Conservation (phyloP, 2,888 invertebrate genomes). For the Luffia ferchaultella region DNA sequence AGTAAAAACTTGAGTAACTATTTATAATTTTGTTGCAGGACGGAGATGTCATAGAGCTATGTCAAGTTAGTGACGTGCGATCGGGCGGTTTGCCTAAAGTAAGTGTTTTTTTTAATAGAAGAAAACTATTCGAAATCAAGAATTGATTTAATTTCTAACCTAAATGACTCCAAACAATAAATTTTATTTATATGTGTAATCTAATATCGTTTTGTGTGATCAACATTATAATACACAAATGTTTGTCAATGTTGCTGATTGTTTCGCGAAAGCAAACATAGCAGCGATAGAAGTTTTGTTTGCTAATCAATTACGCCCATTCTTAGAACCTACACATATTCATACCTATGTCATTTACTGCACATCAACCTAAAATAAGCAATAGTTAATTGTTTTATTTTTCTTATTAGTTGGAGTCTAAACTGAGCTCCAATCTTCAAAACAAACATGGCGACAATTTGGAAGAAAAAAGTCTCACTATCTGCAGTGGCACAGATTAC, state of each 20-base stretch:
- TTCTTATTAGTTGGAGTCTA: constrained; percentile 87
- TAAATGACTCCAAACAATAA: neutral
- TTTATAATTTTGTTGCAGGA: constrained; percentile 79
- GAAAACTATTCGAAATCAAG: neutral
- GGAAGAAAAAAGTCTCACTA: constrained; percentile 94
- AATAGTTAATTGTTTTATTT: no score
- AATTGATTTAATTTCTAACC: neutral
- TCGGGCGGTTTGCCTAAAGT: constrained; percentile 94
- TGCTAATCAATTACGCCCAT: no score
- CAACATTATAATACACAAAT: neutral
- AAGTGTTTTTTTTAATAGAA: constrained; percentile 34
- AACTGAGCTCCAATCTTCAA: constrained; percentile 77
- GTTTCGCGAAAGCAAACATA: no score
- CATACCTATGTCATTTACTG: no score
- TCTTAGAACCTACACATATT: no score
- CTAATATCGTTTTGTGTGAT: neutral
- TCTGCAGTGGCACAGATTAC: constrained; percentile 98
- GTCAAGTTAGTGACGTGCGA: constrained; percentile 97
- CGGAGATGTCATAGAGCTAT: constrained; percentile 97
- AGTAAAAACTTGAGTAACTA: no score
- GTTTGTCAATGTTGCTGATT: no score
- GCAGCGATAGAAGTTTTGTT: no score
- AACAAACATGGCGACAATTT: constrained; percentile 83
- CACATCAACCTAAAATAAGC: no score
- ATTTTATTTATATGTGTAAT: neutral